These are phyloP conservation scores for Tiliqua scincoides DNA, from an alignment of 2,113 vertebrate genomes.

Conservation along the genomic window DNA sequence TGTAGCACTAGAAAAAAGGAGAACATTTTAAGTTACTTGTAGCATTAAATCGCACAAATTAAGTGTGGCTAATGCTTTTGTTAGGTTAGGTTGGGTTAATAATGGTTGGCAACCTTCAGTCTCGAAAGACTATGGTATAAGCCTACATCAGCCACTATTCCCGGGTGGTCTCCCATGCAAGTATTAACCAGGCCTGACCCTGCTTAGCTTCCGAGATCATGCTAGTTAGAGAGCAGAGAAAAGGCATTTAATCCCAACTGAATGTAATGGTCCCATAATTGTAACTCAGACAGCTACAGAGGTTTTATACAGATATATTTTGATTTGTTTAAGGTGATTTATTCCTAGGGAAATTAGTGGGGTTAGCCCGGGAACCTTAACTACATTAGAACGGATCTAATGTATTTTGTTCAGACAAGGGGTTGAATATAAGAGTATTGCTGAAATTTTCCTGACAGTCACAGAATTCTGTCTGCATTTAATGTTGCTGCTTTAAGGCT, in stretches of 20 bases:
- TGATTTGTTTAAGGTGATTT: not conserved
- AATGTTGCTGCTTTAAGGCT: not conserved
- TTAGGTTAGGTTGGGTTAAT: constrained; percentile 10
- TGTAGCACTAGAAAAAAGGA: constrained; percentile 6
- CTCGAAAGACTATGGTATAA: too few species aligned
- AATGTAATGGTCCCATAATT: not conserved
- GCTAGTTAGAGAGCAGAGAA: constrained; percentile 10
- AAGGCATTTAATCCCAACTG: not conserved
- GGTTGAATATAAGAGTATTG: not conserved
- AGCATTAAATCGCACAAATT: constrained; percentile 4
- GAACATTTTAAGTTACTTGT: constrained; percentile 21
- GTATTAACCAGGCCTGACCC: too few species aligned
- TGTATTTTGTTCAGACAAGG: not conserved
- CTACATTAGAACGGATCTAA: not conserved
- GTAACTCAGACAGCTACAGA: not conserved
- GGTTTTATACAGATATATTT: not conserved
- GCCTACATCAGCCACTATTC: too few species aligned
- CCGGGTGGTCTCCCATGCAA: too few species aligned
- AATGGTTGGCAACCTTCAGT: too few species aligned
- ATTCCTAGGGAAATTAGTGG: not conserved
- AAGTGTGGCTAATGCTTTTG: not conserved
- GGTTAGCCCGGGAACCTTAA: not conserved
- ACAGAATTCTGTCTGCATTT: not conserved
- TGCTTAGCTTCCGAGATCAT: too few species aligned
- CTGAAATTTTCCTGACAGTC: not conserved